phyloP scores from a whole-genome alignment of 2,113 vertebrate genomes.

The Rhineura floridana region DNA sequence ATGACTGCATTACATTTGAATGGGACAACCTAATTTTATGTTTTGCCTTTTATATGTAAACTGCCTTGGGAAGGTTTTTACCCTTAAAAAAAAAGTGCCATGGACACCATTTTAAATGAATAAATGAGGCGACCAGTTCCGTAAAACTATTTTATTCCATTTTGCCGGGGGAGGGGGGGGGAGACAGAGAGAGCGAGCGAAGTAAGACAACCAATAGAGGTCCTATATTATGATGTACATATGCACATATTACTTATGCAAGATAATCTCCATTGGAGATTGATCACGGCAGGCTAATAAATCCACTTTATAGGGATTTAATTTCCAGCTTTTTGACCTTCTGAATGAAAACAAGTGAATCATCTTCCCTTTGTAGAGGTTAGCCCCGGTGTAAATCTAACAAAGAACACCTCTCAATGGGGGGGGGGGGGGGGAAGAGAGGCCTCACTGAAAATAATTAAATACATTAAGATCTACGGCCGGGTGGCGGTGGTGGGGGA shows the following conservation, averaged over 20 bases:
- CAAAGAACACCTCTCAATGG: background rate
- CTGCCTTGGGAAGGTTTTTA: too few species aligned
- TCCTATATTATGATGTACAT: rapidly evolving
- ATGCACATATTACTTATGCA: background rate
- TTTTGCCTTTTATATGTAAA: too few species aligned
- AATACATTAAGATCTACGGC: background rate
- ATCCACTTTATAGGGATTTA: slow-evolving; percentile 57
- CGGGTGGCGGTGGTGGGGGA: background rate
- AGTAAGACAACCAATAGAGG: background rate
- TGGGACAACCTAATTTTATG: too few species aligned
- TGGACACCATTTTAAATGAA: too few species aligned
- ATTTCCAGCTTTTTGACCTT: slow-evolving; percentile 64
- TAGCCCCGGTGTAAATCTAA: slow-evolving; percentile 3
- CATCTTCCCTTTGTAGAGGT: slow-evolving; percentile 45
- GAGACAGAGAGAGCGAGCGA: too few species aligned
- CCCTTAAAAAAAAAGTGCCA: too few species aligned
- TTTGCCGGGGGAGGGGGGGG: background rate
- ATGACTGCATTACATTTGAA: too few species aligned
- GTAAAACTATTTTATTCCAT: background rate
- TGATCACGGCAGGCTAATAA: slow-evolving; percentile 52
- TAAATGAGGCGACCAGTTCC: background rate
- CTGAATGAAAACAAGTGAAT: slow-evolving; percentile 52
- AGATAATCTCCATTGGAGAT: background rate
- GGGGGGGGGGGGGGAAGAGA: background rate
- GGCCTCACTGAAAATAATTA: slow-evolving; percentile 13